These are phyloP conservation scores for Scaptomyza tumidula DNA, from an alignment of 2,888 invertebrate genomes.

Conservation along the genomic window DNA sequence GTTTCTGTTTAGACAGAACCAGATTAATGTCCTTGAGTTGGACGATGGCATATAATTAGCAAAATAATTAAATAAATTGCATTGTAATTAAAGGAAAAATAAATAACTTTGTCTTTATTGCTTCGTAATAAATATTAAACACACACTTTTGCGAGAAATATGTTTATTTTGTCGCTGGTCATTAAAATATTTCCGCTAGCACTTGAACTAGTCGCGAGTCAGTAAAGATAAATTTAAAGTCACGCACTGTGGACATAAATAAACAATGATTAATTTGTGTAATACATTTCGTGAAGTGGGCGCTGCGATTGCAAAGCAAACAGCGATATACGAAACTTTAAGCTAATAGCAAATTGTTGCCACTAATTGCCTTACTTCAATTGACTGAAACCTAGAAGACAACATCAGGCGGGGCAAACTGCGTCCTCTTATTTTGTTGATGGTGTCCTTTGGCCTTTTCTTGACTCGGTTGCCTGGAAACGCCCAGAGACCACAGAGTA, in stretches of 20 bases:
- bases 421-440: background rate
- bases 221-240: constrained; percentile 16
- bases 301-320: constrained; percentile 15
- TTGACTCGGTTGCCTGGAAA: constrained; percentile 25
- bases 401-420: background rate
- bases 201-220: constrained; percentile 5
- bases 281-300: constrained; percentile 11
- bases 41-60: constrained; percentile 11
- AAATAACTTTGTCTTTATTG: constrained; percentile 13
- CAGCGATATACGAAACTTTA: constrained; percentile 51
- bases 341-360: constrained; percentile 77
- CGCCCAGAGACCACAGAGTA: constrained; percentile 32
- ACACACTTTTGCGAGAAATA: background rate
- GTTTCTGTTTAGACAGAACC: too few species aligned
- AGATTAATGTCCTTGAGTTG: background rate
- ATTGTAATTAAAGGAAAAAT: constrained; percentile 30
- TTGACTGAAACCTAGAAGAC: constrained; percentile 36
- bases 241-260: constrained; percentile 1
- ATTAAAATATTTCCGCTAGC: constrained; percentile 11
- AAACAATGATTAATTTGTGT: constrained; percentile 39
- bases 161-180: background rate
- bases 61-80: constrained; percentile 44
- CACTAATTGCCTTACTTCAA: constrained; percentile 76
- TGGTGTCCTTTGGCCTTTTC: background rate
- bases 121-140: constrained; percentile 16